These are phyloP conservation scores for Sminthurinus aureus DNA, from an alignment of 2,888 invertebrate genomes.

Conservation along the genomic window DNA sequence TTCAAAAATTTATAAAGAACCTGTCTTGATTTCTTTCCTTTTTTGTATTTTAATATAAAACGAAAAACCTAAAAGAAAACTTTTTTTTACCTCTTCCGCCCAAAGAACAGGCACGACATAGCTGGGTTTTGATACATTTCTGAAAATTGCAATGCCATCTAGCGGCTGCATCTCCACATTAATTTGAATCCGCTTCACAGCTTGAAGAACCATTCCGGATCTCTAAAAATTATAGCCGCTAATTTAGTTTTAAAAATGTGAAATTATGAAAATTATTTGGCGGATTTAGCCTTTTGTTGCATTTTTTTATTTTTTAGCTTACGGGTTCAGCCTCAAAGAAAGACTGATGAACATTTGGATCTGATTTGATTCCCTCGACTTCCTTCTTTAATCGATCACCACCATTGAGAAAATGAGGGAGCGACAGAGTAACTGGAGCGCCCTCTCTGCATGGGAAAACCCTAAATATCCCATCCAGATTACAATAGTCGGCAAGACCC, in stretches of 20 bases:
- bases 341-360: constrained; percentile 24
- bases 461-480: constrained; percentile 39
- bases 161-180: constrained; percentile 50
- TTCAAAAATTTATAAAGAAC: no score
- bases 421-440: constrained; percentile 29
- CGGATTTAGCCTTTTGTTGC: no score
- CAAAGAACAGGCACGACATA: constrained; percentile 54
- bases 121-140: constrained; percentile 35
- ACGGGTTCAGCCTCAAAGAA: constrained; percentile 39
- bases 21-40: no score
- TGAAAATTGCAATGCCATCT: constrained; percentile 2
- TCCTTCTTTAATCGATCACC: background rate
- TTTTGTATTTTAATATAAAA: no score
- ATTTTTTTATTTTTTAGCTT: no score
- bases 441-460: constrained; percentile 41
- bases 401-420: constrained; percentile 43
- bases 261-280: background rate
- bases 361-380: constrained; percentile 23
- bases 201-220: constrained; percentile 52
- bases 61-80: no score
- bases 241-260: no score
- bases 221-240: no score
- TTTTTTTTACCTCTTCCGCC: constrained; percentile 58
- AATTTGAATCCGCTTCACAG: constrained; percentile 53
- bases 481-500: background rate